Percentiles rank a stretch among this genome's conserved stretches.
Evolutionary conservation across 2,113 vertebrate species (phyloP).

Genomic region (Cryptotis parvus): DNA sequence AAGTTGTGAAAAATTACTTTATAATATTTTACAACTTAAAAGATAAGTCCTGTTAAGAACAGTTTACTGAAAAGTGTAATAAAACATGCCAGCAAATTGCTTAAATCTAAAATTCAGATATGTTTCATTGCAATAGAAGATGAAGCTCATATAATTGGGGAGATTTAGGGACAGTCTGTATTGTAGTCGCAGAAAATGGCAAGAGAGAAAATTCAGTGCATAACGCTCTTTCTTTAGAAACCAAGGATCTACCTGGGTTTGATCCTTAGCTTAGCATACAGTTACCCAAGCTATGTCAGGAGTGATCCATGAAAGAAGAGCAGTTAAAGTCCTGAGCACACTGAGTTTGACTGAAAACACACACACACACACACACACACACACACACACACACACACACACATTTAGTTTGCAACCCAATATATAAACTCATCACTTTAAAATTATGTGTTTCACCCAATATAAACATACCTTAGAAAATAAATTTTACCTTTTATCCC

Average conservation of each 20-base stretch:
- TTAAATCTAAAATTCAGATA: neutral
- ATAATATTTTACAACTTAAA: slow-evolving; percentile 19
- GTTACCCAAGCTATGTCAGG: no score
- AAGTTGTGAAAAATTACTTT: neutral
- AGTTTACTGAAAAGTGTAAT: slow-evolving; percentile 20
- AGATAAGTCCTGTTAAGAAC: neutral
- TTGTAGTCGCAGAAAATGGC: neutral
- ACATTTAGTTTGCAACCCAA: neutral
- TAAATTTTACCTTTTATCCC: neutral
- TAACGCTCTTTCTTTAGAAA: no score
- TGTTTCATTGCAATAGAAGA: neutral
- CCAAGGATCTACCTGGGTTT: no score
- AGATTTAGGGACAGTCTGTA: neutral
- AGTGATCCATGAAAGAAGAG: no score
- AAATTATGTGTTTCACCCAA: neutral
- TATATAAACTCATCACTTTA: neutral
- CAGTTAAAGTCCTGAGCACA: no score
- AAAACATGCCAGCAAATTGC: neutral
- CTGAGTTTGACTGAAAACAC: no score
- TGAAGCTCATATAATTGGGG: neutral
- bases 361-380: no score
- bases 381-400: no score
- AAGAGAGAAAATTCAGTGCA: no score
- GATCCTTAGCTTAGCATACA: no score
- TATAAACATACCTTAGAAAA: neutral